These are phyloP conservation scores for Eristalinus aeneus DNA, from an alignment of 2,888 invertebrate species.

Conservation along the genomic window DNA sequence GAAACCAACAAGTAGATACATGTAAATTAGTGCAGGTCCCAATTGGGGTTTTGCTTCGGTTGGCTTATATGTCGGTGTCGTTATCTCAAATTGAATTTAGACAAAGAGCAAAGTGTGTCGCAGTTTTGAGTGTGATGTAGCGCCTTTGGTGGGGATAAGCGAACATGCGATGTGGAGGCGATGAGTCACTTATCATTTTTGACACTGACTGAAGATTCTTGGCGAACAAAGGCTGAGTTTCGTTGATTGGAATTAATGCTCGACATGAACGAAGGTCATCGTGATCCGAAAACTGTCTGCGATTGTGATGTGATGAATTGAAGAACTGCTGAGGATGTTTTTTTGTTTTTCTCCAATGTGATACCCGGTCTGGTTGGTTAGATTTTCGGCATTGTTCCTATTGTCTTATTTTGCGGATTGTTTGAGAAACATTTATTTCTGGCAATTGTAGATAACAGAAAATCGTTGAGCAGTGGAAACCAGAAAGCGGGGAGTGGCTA, in stretches of 20 bases:
- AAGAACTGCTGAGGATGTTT: not conserved
- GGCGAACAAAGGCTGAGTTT: not conserved
- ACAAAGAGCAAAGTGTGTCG: not conserved
- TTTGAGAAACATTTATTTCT: not conserved
- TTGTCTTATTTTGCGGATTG: not conserved
- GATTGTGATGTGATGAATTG: not conserved
- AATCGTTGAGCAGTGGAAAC: not conserved
- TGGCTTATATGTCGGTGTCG: not conserved
- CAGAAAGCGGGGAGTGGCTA: not conserved
- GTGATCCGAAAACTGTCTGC: not conserved
- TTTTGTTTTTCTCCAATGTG: not conserved
- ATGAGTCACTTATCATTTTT: not conserved
- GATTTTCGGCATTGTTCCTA: not conserved
- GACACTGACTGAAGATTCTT: not conserved
- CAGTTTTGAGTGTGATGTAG: not conserved
- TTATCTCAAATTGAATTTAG: not conserved
- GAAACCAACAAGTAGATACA: conserved; percentile 5
- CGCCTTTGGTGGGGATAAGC: not conserved
- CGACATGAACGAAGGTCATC: not conserved
- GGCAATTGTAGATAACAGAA: not conserved
- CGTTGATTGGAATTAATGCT: not conserved
- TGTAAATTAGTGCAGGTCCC: conserved; percentile 38
- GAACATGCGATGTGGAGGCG: not conserved
- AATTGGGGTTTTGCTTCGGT: conserved; percentile 13
- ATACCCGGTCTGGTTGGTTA: not conserved